Base-by-base conservation (phyloP, 2,797 vertebrate genomes). In the Arnoldichthys spilopterus region DNA sequence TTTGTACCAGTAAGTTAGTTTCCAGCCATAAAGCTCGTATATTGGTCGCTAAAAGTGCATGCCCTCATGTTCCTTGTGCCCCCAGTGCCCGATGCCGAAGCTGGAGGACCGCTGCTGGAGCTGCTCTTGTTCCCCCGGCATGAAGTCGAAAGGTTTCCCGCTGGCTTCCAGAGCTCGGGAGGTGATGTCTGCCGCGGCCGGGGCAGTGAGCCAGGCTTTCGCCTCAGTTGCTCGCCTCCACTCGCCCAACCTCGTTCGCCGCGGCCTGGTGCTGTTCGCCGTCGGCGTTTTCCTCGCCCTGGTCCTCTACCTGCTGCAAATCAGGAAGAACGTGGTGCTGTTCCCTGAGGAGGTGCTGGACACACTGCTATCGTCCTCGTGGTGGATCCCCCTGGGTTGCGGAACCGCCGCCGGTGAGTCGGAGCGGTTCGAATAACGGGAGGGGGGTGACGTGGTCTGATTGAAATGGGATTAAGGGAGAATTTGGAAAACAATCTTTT, bases 351-450 rank as follows among this genome's bases (percentile, higher is more conserved):
- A 99, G 86, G 98, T 98, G 81, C 95, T 98, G 68, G 89, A 95
- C 79, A 97, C 97, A 1, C 90, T 97, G 86, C 97, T 99, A 79
- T 97, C 97, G 13, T 98, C 97, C 0, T 96, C 98, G 56, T 99
- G 98, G 98, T 99, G 98, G 98, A 97, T 99, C 79, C 97, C 98
- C 0, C 96, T 96, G 2, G 97, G 97, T 87, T 99, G 98, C 56
- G 98, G 98, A 59, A 98, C 98, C 0, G 98, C 96, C 0, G 98
- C 98, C 11, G 98, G 98, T 99, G 86, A 96, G 96, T 92, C n/a
- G 2, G n/a, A n/a, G n/a, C n/a, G n/a, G n/a, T n/a, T n/a, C n/a
- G n/a, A n/a, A n/a, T n/a, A n/a, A n/a, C n/a, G n/a, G n/a, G n/a
- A n/a, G n/a, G n/a, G n/a, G n/a, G n/a, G n/a, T n/a, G n/a, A n/a